These are phyloP conservation scores for Odontothrips loti DNA, from an alignment of 2,888 invertebrate species.

Conservation along the genomic window DNA sequence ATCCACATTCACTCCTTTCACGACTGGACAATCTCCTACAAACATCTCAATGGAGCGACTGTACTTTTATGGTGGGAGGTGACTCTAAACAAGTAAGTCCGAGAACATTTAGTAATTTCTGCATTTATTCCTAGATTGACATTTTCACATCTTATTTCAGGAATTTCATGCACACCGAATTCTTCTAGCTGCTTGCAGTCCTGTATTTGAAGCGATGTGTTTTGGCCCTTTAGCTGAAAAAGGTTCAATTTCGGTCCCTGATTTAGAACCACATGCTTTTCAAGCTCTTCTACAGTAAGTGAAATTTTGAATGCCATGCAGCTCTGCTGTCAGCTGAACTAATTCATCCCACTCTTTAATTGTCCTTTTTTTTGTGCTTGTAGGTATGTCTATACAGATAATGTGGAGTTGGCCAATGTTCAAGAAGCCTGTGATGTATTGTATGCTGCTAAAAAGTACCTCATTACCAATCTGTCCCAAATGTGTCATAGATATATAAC, in stretches of 20 bases:
- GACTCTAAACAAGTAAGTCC: conserved; percentile 3
- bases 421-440: conserved; percentile 59
- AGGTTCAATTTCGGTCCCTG: conserved; percentile 51
- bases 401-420: conserved; percentile 53
- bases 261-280: conserved; percentile 59
- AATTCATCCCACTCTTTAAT: background rate
- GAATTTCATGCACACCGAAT: conserved; percentile 56
- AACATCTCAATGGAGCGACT: conserved; percentile 55
- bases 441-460: conserved; percentile 63
- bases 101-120: background rate
- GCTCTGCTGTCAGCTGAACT: conserved; percentile 40
- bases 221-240: conserved; percentile 57
- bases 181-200: conserved; percentile 61
- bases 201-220: conserved; percentile 66
- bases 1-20: background rate
- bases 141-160: conserved; percentile 32
- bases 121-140: background rate
- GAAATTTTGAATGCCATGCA: no score
- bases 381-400: conserved; percentile 58
- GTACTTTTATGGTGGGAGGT: conserved; percentile 52
- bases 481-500: conserved; percentile 54
- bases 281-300: conserved; percentile 53
- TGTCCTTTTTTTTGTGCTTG: background rate
- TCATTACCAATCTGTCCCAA: conserved; percentile 47
- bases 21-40: background rate